Base-by-base conservation (phyloP, 1,140 invertebrate genomes). In the Phthorimaea operculella region DNA sequence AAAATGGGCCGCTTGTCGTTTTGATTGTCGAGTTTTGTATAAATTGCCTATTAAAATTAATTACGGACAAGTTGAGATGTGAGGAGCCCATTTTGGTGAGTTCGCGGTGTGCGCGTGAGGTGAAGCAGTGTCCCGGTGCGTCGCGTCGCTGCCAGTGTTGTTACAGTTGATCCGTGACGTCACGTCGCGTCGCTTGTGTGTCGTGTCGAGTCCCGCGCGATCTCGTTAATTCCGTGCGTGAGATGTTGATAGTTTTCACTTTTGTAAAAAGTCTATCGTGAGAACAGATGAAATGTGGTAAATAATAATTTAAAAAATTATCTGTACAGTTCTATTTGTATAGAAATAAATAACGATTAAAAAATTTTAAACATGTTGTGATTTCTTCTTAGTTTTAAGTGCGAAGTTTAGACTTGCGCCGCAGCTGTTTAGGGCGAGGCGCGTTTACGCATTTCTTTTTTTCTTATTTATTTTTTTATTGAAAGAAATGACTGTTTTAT, bases 271-370 rank as follows among this genome's bases (percentile, higher is more conserved):
- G 83, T 84, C 74, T 83, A 83, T 81, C 77, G 75, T 83, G 77
- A 82, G 74, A 83, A 68, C 64, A 74, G 70, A 73, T 79, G 81
- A 83, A 70, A 85, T 79, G 73, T 81, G 78, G 79, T 81, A 79
- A 82, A 86, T 83, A 79, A 76, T 82, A 83, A 85, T 80, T 85
- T 84, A 85, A 85, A 84, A 74, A 79, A 85, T 72, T 82, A 83
- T 84, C 83, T 87, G 85, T 87, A 87, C 83, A 87, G 85, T 85
- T 85, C 80, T 86, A 85, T 85, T 87, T 85, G 83, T 87, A 85
- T 87, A 87, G 85, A 85, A 87, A 86, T 86, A 85, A 83, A 83
- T 83, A 84, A 86, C 85, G 84, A 85, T 80, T 75, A 83, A 85
- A 82, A 76, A 70, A 76, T 70, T 76, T 67, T 73, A 83, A 83